phyloP scores from a whole-genome alignment of 2,797 vertebrate species.

The Malacoraja senta region DNA sequence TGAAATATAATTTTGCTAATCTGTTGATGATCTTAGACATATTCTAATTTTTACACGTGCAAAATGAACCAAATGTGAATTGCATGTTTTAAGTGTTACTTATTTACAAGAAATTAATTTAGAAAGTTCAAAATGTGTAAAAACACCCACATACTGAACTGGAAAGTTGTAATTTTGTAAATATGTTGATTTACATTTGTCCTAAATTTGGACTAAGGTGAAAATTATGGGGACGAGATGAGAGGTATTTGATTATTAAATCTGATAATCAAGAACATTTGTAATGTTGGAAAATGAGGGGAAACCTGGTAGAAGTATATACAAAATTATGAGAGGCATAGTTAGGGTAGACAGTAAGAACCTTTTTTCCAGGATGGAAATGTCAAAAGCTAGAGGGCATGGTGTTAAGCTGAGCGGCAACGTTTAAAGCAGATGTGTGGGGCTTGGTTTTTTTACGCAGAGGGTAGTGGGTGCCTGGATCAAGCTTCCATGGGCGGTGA shows the following conservation, averaged over 20 bases:
- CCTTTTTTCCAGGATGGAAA: too few relatives aligned
- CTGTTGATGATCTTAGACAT: neutral
- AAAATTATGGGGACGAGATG: neutral
- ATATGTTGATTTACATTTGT: neutral
- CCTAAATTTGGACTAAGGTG: constrained; percentile 5
- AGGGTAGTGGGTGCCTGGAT: too few relatives aligned
- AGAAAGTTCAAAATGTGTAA: neutral
- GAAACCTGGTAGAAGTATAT: too few relatives aligned
- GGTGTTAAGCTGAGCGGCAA: too few relatives aligned
- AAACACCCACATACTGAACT: neutral
- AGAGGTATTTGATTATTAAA: neutral
- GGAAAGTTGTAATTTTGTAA: neutral
- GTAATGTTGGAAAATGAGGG: too few relatives aligned
- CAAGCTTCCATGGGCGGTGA: too few relatives aligned
- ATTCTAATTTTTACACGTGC: neutral
- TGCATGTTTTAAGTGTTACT: neutral
- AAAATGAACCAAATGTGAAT: neutral
- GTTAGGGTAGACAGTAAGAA: too few relatives aligned
- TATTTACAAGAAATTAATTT: neutral
- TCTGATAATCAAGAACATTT: neutral
- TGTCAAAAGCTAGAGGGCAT: too few relatives aligned
- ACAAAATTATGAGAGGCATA: too few relatives aligned
- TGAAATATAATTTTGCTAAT: neutral
- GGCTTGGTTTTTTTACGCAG: too few relatives aligned
- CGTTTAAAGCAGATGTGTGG: too few relatives aligned